phyloP scores from a whole-genome alignment of 1,140 invertebrate species.

The Neodiprion lecontei region DNA sequence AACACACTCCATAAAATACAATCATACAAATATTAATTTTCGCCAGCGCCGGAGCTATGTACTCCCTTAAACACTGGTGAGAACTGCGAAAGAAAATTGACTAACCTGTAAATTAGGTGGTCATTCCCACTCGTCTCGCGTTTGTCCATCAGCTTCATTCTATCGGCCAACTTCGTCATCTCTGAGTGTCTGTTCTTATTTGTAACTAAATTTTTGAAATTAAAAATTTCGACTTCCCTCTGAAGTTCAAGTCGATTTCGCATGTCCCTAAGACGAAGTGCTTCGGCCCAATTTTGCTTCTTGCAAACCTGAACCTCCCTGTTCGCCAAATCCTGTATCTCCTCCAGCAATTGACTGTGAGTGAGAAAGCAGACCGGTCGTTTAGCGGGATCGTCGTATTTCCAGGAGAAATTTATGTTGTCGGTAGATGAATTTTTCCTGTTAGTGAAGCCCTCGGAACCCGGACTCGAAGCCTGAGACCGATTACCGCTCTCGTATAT shows the following conservation, averaged over 20 bases:
- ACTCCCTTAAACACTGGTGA: no score
- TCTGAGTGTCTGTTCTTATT: conserved; percentile 36
- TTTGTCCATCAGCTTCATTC: conserved; percentile 30
- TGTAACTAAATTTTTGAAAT: conserved; percentile 43
- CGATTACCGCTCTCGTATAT: conserved; percentile 24
- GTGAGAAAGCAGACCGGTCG: conserved; percentile 31
- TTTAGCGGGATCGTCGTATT: background rate
- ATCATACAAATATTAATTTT: no score
- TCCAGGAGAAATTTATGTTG: background rate
- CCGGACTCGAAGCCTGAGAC: conserved; percentile 28
- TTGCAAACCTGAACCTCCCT: conserved; percentile 44
- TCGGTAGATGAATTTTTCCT: conserved; percentile 32
- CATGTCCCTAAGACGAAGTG: conserved; percentile 53
- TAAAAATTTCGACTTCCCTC: conserved; percentile 45
- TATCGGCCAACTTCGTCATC: conserved; percentile 41
- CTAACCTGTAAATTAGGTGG: background rate
- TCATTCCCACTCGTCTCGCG: background rate
- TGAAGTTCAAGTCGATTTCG: conserved; percentile 45
- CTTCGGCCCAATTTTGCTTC: conserved; percentile 48
- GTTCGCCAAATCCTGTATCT: conserved; percentile 46
- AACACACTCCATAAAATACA: background rate
- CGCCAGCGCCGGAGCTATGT: no score
- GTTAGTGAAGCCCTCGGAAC: conserved; percentile 25
- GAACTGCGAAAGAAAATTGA: background rate
- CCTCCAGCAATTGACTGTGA: conserved; percentile 45